Percentiles rank a stretch among this genome's conserved stretches.
Conservation (phyloP, 2,797 vertebrate genomes). For the Coranthus polyacanthus region DNA sequence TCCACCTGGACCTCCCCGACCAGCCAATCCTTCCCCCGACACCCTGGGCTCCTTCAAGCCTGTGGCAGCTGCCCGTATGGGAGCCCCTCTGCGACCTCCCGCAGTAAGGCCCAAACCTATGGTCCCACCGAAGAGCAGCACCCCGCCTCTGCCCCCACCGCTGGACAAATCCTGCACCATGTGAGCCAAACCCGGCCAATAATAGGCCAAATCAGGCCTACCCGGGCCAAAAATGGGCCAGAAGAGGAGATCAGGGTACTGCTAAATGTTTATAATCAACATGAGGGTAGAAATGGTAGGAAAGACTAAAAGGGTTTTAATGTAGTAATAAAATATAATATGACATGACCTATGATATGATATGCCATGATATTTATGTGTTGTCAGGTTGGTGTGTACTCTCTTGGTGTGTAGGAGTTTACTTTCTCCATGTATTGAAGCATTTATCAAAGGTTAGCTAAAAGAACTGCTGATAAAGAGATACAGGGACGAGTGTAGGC, state of each 20-base stretch:
- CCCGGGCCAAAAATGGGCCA: slow-evolving; percentile 77
- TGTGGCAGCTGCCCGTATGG: slow-evolving; percentile 89
- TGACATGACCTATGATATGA: slow-evolving; percentile 84
- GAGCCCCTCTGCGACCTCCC: slow-evolving; percentile 93
- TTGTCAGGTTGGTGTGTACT: slow-evolving; percentile 85
- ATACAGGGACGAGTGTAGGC: slow-evolving; percentile 44
- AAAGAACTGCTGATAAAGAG: slow-evolving; percentile 60
- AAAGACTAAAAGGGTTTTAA: slow-evolving; percentile 70
- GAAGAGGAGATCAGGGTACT: slow-evolving; percentile 84
- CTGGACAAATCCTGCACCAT: slow-evolving; percentile 98
- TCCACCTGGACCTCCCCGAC: slow-evolving; percentile 73
- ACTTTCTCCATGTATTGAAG: slow-evolving; percentile 89
- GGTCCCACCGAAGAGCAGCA: slow-evolving; percentile 95
- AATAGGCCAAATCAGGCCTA: slow-evolving; percentile 77
- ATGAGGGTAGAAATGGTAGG: slow-evolving; percentile 75
- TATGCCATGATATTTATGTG: slow-evolving; percentile 92
- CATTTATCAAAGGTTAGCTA: slow-evolving; percentile 86
- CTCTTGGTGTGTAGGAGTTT: slow-evolving; percentile 92
- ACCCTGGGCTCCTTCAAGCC: slow-evolving; percentile 94
- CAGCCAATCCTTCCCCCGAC: slow-evolving; percentile 90
- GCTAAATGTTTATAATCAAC: slow-evolving; percentile 75
- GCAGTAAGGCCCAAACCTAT: slow-evolving; percentile 96
- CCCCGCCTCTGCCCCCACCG: slow-evolving; percentile 88
- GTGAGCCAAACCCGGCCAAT: slow-evolving; percentile 85
- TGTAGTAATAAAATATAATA: slow-evolving; percentile 80